Percentiles rank a stretch among this genome's conserved stretches.
phyloP scores from a whole-genome alignment of 2,888 invertebrate species.

The Seira musarum region DNA sequence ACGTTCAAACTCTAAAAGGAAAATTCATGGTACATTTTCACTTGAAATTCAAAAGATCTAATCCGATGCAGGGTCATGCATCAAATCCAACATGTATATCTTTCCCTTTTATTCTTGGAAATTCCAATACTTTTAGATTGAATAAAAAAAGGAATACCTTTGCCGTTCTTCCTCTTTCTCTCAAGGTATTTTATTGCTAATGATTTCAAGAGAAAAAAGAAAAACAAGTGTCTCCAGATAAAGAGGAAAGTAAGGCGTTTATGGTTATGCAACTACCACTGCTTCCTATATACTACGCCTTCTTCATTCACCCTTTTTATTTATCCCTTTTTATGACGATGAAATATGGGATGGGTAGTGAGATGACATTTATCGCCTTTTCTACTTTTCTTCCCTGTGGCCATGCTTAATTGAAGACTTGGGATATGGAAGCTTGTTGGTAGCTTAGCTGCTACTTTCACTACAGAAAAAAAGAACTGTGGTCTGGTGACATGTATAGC shows the following conservation, averaged over 20 bases:
- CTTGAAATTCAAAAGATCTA: neutral
- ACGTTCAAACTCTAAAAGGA: slow-evolving; percentile 24
- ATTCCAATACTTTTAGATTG: no score
- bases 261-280: neutral
- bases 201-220: neutral
- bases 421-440: no score
- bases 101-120: neutral
- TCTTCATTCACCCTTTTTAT: no score
- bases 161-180: no score
- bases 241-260: neutral
- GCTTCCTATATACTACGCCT: neutral
- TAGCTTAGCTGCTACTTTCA: no score
- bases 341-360: slow-evolving; percentile 38
- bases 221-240: neutral
- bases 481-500: neutral
- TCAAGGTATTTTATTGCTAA: neutral
- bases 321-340: no score
- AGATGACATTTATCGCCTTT: slow-evolving; percentile 49
- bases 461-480: slow-evolving; percentile 14
- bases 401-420: slow-evolving; percentile 44
- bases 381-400: slow-evolving; percentile 40
- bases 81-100: neutral
- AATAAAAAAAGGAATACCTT: no score
- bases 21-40: slow-evolving; percentile 14
- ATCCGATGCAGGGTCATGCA: neutral